These are phyloP conservation scores for Pristiophorus japonicus DNA, from an alignment of 2,113 vertebrate species.

Conservation along the genomic window DNA sequence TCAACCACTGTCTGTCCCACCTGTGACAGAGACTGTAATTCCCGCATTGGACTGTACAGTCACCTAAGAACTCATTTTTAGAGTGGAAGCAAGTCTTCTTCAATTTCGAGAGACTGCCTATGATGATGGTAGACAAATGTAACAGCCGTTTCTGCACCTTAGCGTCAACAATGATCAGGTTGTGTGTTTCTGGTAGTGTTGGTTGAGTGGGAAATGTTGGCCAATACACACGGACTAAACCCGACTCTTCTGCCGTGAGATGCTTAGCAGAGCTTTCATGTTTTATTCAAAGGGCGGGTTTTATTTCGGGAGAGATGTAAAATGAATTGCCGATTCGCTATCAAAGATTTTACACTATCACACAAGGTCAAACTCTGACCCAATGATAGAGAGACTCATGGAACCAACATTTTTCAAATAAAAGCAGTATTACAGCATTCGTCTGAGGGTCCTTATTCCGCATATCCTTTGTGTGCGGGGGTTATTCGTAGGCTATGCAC, in stretches of 20 bases:
- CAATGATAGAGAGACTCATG: not conserved
- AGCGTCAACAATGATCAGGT: not conserved
- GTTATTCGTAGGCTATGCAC: not conserved
- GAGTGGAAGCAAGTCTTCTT: no score
- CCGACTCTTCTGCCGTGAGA: not conserved
- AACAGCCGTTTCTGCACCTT: not conserved
- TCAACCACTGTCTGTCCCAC: no score
- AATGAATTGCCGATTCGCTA: not conserved
- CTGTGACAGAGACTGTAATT: no score
- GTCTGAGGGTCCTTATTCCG: not conserved
- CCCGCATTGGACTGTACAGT: no score
- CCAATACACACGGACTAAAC: not conserved
- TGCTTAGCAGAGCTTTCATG: not conserved
- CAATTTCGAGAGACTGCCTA: no score
- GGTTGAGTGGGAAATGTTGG: not conserved
- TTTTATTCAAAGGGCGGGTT: no score
- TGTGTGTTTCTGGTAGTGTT: not conserved
- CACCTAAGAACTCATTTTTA: no score
- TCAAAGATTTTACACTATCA: not conserved
- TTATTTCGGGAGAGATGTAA: not conserved
- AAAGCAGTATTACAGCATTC: not conserved
- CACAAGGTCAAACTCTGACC: not conserved
- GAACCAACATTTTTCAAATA: not conserved
- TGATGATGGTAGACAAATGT: not conserved
- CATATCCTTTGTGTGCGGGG: not conserved